These are phyloP conservation scores for Alectoris magna DNA, from an alignment of 2,797 vertebrate genomes.

Conservation along the genomic window DNA sequence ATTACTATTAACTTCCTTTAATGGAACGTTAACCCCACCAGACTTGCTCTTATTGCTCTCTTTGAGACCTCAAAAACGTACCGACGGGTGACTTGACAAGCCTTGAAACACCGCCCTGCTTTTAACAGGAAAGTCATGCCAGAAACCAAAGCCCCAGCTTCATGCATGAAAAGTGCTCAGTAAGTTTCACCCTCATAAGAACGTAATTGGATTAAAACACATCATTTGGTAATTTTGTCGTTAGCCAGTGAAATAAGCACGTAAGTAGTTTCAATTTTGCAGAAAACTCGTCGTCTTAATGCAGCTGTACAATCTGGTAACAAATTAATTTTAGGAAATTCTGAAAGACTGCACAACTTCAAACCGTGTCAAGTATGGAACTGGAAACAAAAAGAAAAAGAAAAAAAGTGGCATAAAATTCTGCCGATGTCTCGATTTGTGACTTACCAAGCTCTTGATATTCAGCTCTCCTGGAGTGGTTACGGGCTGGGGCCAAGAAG, in stretches of 20 bases:
- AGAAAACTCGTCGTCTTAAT: conserved; percentile 71
- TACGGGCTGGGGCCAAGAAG: conserved; percentile 17
- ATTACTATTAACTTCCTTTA: background rate
- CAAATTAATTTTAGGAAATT: conserved; percentile 38
- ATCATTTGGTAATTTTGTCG: conserved; percentile 77
- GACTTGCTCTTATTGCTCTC: background rate
- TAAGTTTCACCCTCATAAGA: conserved; percentile 56
- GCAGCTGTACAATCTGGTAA: background rate
- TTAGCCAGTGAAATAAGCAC: conserved; percentile 71
- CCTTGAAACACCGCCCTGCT: conserved; percentile 36
- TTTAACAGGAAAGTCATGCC: conserved; percentile 39
- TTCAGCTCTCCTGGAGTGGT: background rate
- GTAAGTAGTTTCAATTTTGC: conserved; percentile 74
- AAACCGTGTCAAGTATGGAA: background rate
- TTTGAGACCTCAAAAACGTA: conserved; percentile 4
- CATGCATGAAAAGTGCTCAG: background rate
- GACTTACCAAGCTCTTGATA: background rate
- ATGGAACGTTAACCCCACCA: background rate
- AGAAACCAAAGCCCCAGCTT: conserved; percentile 40
- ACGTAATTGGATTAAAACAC: conserved; percentile 78
- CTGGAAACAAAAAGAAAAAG: background rate
- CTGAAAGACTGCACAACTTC: conserved; percentile 28
- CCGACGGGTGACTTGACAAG: conserved; percentile 39
- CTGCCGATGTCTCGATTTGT: conserved; percentile 9
- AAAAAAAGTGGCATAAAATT: background rate